Percentiles rank a stretch among this genome's conserved stretches.
These are phyloP conservation scores for Coelopa frigida DNA, from an alignment of 1,140 invertebrate genomes.

Conservation along the genomic window DNA sequence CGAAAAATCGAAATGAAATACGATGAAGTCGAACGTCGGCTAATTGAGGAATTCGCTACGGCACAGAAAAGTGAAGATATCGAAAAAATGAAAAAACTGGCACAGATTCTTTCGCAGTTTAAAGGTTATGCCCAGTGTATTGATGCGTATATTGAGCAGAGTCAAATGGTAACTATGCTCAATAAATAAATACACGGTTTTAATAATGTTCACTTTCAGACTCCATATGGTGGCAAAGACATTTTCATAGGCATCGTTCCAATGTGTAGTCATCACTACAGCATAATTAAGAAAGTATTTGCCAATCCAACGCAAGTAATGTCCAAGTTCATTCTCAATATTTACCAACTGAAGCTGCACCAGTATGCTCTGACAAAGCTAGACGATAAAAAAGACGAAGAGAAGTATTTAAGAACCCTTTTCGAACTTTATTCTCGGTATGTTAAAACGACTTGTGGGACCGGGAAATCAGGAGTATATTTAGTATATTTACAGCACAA, in stretches of 20 bases:
- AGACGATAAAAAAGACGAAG: conserved; percentile 67
- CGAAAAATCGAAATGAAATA: conserved; percentile 90
- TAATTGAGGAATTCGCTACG: conserved; percentile 92
- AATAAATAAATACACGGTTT: neutral
- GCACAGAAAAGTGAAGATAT: conserved; percentile 79
- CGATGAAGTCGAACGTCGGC: conserved; percentile 83
- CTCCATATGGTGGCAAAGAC: conserved; percentile 62
- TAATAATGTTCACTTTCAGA: conserved; percentile 31
- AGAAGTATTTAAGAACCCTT: conserved; percentile 81
- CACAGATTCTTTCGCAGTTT: conserved; percentile 86
- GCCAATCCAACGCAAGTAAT: conserved; percentile 96
- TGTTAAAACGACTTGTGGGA: neutral
- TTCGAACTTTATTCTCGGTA: conserved; percentile 79
- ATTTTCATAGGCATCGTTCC: conserved; percentile 88
- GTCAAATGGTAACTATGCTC: conserved; percentile 66
- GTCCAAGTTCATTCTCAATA: conserved; percentile 95
- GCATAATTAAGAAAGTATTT: conserved; percentile 88
- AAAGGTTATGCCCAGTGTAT: conserved; percentile 95
- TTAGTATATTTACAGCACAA: conserved; percentile 47
- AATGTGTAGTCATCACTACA: conserved; percentile 82
- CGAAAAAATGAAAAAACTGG: conserved; percentile 87
- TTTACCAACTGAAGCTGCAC: conserved; percentile 89
- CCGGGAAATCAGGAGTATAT: too few relatives aligned
- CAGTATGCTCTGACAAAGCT: conserved; percentile 76
- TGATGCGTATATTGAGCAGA: conserved; percentile 94